phyloP scores from a whole-genome alignment of 2,888 invertebrate species.

The Ornithoptera priamus region DNA sequence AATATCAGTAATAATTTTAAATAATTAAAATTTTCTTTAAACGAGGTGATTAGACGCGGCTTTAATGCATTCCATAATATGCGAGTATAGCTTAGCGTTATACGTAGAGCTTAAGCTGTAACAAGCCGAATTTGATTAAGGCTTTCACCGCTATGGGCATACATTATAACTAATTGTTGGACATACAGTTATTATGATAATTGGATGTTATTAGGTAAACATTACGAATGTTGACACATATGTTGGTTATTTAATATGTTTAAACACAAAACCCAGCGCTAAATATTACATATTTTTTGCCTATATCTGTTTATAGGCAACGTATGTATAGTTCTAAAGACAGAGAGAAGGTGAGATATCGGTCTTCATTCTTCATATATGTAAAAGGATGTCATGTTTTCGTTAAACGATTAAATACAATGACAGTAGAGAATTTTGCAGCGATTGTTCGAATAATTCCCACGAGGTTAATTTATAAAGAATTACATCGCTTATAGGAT shows the following conservation, averaged over 20 bases:
- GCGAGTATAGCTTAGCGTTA: constrained; percentile 14
- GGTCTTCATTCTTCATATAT: constrained; percentile 16
- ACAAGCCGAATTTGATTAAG: constrained; percentile 26
- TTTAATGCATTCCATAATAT: constrained; percentile 2
- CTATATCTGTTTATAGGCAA: no score
- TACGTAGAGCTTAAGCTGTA: constrained; percentile 17
- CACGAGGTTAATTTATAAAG: constrained; percentile 49
- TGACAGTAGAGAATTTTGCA: constrained; percentile 63
- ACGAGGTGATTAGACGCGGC: constrained; percentile 13
- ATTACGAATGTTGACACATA: neutral
- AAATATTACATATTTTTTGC: no score
- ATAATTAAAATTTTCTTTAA: neutral
- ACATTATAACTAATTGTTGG: constrained; percentile 20
- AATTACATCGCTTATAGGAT: constrained; percentile 19
- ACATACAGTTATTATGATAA: constrained; percentile 22
- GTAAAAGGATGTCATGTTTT: constrained; percentile 60
- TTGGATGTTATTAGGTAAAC: constrained; percentile 9
- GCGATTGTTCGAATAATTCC: constrained; percentile 65
- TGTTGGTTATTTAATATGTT: no score
- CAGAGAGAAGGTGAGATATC: neutral
- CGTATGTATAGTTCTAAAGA: no score
- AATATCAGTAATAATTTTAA: neutral
- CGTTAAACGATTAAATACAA: constrained; percentile 66
- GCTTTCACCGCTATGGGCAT: constrained; percentile 12
- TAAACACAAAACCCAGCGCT: no score